Evolutionary conservation across 2,797 vertebrate genomes (phyloP).

Genomic region (Geotrypetes seraphini): DNA sequence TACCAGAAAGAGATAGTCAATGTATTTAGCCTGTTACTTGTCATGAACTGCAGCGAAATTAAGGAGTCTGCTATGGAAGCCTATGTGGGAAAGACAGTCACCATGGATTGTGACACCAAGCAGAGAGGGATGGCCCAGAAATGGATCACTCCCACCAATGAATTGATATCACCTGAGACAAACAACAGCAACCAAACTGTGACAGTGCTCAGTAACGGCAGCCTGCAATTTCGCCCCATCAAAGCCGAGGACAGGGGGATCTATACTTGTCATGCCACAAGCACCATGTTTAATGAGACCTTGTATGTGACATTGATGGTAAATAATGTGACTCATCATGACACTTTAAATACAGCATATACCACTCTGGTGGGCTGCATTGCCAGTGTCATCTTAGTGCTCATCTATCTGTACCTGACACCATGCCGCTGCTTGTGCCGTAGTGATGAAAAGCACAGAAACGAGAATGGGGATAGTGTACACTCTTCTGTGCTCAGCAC

Average conservation of each 20-base stretch:
- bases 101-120: conserved; percentile 77
- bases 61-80: conserved; percentile 69
- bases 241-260: conserved; percentile 72
- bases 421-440: conserved; percentile 91
- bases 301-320: conserved; percentile 84
- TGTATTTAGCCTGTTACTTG: conserved; percentile 56
- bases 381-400: conserved; percentile 87
- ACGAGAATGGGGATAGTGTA: conserved; percentile 79
- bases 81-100: conserved; percentile 68
- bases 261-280: conserved; percentile 79
- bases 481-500: conserved; percentile 90
- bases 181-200: conserved; percentile 57
- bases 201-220: conserved; percentile 61
- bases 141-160: conserved; percentile 72
- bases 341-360: conserved; percentile 88
- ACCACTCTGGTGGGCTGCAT: conserved; percentile 92
- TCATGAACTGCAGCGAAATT: conserved; percentile 83
- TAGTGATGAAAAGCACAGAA: conserved; percentile 57
- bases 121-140: conserved; percentile 63
- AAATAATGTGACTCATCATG: conserved; percentile 80
- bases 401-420: conserved; percentile 93
- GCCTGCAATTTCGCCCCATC: conserved; percentile 58
- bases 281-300: conserved; percentile 80
- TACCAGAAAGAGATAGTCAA: conserved; percentile 38
- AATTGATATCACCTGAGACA: conserved; percentile 43